Percentiles rank a stretch among this genome's conserved stretches.
phyloP scores from a whole-genome alignment of 2,113 vertebrate species.

The Pachycephala philippinensis region DNA sequence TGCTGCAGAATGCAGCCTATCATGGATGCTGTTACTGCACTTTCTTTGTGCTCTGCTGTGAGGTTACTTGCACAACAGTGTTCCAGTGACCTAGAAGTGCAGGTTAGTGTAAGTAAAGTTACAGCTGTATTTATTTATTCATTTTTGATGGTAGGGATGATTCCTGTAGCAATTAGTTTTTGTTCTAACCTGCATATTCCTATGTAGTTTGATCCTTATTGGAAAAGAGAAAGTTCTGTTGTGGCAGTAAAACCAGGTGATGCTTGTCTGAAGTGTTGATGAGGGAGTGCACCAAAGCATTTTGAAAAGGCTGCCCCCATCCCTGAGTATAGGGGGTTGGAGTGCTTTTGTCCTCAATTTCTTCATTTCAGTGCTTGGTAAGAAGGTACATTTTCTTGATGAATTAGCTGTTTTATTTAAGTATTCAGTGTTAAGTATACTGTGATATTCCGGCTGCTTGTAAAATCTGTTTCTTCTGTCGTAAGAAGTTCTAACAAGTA shows the following conservation, averaged over 20 bases:
- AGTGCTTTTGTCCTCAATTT: fast-evolving
- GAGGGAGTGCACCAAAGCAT: background rate
- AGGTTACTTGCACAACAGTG: background rate
- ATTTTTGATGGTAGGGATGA: background rate
- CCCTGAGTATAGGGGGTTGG: background rate
- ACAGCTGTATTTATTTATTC: background rate
- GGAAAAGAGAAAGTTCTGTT: background rate
- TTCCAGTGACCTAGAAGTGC: slow-evolving; percentile 52
- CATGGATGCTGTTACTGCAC: background rate
- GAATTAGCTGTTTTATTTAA: background rate
- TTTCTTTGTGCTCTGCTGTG: background rate
- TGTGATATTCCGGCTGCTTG: background rate
- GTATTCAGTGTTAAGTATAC: background rate
- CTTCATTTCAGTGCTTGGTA: background rate
- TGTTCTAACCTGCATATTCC: background rate
- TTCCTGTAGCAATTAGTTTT: background rate
- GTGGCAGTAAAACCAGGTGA: background rate
- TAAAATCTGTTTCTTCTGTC: background rate
- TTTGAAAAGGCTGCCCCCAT: background rate
- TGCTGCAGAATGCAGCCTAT: background rate
- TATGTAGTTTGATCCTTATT: background rate
- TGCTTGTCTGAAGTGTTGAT: background rate
- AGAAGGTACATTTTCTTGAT: background rate
- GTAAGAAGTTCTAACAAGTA: background rate
- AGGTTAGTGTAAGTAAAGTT: slow-evolving; percentile 34